phyloP scores from a whole-genome alignment of 2,888 invertebrate genomes.

The Dryomyza anilis region DNA sequence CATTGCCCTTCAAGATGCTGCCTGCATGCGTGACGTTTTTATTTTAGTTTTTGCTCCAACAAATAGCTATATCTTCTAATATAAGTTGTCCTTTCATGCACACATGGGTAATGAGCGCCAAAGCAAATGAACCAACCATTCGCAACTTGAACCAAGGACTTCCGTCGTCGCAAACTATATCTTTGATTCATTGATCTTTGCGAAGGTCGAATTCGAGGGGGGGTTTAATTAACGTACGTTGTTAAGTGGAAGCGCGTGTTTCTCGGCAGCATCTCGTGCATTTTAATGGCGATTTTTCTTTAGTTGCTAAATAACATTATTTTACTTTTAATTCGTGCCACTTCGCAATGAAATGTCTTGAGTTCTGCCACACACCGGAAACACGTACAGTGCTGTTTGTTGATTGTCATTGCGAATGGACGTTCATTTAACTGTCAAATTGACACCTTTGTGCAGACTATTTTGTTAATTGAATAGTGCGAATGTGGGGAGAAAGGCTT shows the following conservation, averaged over 20 bases:
- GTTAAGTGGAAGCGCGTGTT: slow-evolving; percentile 24
- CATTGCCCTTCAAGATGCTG: background rate
- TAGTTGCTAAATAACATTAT: slow-evolving; percentile 30
- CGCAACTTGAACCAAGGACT: slow-evolving; percentile 16
- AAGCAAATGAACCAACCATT: slow-evolving; percentile 32
- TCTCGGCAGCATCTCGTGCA: slow-evolving; percentile 46
- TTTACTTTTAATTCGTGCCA: slow-evolving; percentile 33
- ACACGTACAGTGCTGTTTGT: too few species aligned
- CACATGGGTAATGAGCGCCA: slow-evolving; percentile 28
- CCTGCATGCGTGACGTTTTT: slow-evolving; percentile 6
- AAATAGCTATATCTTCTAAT: slow-evolving; percentile 10
- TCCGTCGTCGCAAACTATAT: background rate
- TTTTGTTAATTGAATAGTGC: too few species aligned
- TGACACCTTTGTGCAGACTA: too few species aligned
- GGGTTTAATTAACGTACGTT: slow-evolving; percentile 45
- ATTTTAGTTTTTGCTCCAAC: slow-evolving; percentile 7
- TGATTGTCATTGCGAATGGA: too few species aligned
- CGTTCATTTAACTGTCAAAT: slow-evolving; percentile 17
- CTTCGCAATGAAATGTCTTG: background rate
- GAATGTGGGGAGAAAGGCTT: too few species aligned
- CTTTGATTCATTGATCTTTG: slow-evolving; percentile 41
- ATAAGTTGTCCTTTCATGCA: slow-evolving; percentile 30
- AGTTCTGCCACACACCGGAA: background rate
- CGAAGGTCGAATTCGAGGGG: slow-evolving; percentile 38
- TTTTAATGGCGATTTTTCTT: slow-evolving; percentile 45